Conservation (phyloP, 2,113 vertebrate genomes). For the Geococcyx californianus region DNA sequence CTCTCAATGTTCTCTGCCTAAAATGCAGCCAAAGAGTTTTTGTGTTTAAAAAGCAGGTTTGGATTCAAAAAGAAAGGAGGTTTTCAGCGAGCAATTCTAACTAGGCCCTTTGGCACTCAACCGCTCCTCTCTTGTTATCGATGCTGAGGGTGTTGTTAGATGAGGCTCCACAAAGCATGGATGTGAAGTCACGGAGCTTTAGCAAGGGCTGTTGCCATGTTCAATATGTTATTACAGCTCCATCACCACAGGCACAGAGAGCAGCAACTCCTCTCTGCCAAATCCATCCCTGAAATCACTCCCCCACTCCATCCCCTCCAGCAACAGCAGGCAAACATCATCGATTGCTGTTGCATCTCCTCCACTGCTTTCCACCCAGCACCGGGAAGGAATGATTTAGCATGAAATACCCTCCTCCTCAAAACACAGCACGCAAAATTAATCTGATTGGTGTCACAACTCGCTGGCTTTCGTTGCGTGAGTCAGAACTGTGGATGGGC, state of each 20-base stretch:
- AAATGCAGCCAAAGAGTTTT: slow-evolving; percentile 4
- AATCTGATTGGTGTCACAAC: neutral
- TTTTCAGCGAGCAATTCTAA: neutral
- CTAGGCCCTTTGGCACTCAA: slow-evolving; percentile 8
- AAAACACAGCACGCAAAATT: neutral
- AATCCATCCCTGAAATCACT: slow-evolving; percentile 29
- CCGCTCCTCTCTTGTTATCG: slow-evolving; percentile 33
- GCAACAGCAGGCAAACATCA: slow-evolving; percentile 21
- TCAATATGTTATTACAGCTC: slow-evolving; percentile 58
- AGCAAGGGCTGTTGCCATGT: slow-evolving; percentile 48
- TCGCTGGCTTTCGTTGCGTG: neutral
- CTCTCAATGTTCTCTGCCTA: neutral
- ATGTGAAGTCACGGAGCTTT: slow-evolving; percentile 16
- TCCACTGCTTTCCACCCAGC: neutral
- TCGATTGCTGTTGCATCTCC: neutral
- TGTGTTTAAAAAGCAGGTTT: slow-evolving; percentile 35
- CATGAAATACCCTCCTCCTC: slow-evolving; percentile 11
- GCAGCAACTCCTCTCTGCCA: slow-evolving; percentile 35
- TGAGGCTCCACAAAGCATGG: slow-evolving; percentile 18
- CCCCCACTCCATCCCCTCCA: slow-evolving; percentile 16
- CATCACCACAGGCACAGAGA: slow-evolving; percentile 56
- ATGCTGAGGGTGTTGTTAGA: slow-evolving; percentile 35
- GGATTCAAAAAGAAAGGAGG: slow-evolving; percentile 29
- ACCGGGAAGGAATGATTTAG: neutral
- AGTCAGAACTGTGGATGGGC: neutral